Evolutionary conservation across 2,797 vertebrate genomes (phyloP), one percentile per base, ranked within the genome.

Genomic region (Pseudochaenichthys georgianus): DNA sequence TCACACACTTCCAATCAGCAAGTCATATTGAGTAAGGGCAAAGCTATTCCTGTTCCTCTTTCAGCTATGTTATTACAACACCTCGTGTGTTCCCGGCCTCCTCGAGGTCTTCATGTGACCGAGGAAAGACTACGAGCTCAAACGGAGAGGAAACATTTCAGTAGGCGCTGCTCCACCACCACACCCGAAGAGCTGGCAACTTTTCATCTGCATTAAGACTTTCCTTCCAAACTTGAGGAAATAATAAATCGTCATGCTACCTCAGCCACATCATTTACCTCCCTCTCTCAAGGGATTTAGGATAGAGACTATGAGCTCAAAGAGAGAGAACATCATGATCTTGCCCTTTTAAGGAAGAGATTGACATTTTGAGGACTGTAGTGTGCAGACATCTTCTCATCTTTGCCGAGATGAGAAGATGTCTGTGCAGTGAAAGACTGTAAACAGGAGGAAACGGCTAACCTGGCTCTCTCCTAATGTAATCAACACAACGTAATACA

Each of bases 21-120:
- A 86, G 86, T 83, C 79, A 66, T 78, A 78, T 47, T 90, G 90
- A 90, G 83, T 78, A 81, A 89, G 75, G 82, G 75, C 74, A 70
- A 73, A 85, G 89, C 85, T 87, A 89, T 92, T 92, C 74, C 80
- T 61, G 71, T 85, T 85, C 79, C 89, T 88, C 84, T 88, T 66
- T 70, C 79, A 75, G 83, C 85, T 76, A 81, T 86, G 75, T 73
- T 87, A 81, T 89, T 89, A 90, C 83, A 90, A 88, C 78, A 85
- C 80, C 67, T 86, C 70, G 74, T 92, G 80, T 94, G 90, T 92
- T 92, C 45, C 23, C 69, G 43, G 76, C 73, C 75, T 92, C 88
- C 88, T 90, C 75, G 15, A 84, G 90, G 85, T 77, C 77, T 64
- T 87, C 86, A 79, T 83, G 75, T 87, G 88, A 91, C 82, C 19